Evolutionary conservation across 1,140 invertebrate species (phyloP).

Genomic region (Dendrolimus punctatus): DNA sequence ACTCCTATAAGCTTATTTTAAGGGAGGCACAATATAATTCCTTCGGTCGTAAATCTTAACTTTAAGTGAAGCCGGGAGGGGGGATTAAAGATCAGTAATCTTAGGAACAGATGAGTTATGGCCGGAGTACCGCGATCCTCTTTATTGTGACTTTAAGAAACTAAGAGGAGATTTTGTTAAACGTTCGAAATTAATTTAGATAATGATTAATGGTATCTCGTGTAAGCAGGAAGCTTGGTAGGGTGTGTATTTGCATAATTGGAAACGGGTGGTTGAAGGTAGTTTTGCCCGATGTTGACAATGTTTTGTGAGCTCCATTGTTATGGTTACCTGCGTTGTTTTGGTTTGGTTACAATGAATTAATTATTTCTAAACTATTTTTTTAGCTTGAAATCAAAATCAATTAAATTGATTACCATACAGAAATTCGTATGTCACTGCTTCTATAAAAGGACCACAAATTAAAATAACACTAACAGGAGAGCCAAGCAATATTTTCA

Average conservation of each 20-base stretch:
- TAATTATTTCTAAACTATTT: too few relatives aligned
- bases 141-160: conserved; percentile 71
- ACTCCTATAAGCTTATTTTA: conserved; percentile 44
- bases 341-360: too few relatives aligned
- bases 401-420: too few relatives aligned
- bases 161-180: conserved; percentile 66
- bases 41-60: conserved; percentile 79
- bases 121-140: conserved; percentile 65
- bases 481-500: too few relatives aligned
- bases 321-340: too few relatives aligned
- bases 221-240: conserved; percentile 37
- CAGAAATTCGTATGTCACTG: too few relatives aligned
- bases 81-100: conserved; percentile 85
- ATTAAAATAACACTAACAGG: too few relatives aligned
- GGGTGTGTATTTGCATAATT: conserved; percentile 60
- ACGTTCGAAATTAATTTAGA: conserved; percentile 69
- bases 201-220: conserved; percentile 68
- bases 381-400: too few relatives aligned
- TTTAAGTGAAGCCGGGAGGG: conserved; percentile 75
- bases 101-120: conserved; percentile 79
- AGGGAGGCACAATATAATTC: conserved; percentile 74
- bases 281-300: conserved; percentile 11
- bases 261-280: conserved; percentile 25
- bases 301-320: too few relatives aligned
- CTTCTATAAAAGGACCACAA: too few relatives aligned